Conservation (phyloP, 53 echinoderm and acorn worm genomes). For the Astropecten irregularis region DNA sequence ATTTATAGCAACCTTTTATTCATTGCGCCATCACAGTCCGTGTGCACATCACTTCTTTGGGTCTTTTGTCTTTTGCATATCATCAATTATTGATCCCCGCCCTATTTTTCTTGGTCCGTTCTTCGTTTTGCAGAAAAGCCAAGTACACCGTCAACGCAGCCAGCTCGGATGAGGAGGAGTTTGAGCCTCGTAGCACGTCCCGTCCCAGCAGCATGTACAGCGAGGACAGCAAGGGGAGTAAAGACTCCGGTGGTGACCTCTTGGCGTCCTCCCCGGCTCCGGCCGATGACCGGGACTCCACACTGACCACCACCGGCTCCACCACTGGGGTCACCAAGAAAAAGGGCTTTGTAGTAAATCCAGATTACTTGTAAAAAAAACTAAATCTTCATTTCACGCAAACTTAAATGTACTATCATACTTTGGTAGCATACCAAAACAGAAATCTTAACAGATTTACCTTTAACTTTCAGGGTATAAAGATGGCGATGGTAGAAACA, state of each 20-base stretch:
- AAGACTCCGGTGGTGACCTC: constrained; percentile 58
- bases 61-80: neutral
- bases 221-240: constrained; percentile 80
- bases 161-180: constrained; percentile 78
- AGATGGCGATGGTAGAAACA: no score
- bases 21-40: neutral
- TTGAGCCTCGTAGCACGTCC: constrained; percentile 69
- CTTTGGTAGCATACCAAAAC: no score
- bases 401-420: no score
- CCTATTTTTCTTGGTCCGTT: neutral
- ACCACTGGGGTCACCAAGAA: constrained; percentile 42
- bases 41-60: no score
- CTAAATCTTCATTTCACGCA: no score
- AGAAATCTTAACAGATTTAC: no score
- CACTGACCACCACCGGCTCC: constrained; percentile 5
- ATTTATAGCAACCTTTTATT: neutral
- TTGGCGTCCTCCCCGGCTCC: constrained; percentile 36
- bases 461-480: no score
- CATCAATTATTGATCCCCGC: neutral
- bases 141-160: constrained; percentile 79
- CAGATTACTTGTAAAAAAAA: constrained; percentile 87
- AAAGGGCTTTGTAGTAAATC: constrained; percentile 89
- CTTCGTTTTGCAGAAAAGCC: constrained; percentile 58
- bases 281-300: neutral
- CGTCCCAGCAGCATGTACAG: constrained; percentile 93